These are phyloP conservation scores for Scelioninae gen. 2 DNA, from an alignment of 2,888 invertebrate species.

Conservation along the genomic window DNA sequence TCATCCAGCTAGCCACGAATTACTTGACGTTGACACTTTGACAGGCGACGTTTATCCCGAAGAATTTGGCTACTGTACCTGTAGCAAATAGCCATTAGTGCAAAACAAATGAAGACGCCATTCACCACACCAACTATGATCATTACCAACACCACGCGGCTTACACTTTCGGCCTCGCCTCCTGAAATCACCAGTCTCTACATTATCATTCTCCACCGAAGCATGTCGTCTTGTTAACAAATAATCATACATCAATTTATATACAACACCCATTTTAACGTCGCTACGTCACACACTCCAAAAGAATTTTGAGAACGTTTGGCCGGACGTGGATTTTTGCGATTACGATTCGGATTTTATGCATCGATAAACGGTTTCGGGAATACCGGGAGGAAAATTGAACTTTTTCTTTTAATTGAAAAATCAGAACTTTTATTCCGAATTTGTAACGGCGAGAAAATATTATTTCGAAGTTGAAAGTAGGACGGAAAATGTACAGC, in stretches of 20 bases:
- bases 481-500: no score
- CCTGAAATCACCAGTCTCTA: constrained; percentile 77
- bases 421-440: no score
- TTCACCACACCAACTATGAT: constrained; percentile 94
- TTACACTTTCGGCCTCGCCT: constrained; percentile 88
- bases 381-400: no score
- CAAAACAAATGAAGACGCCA: constrained; percentile 96
- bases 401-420: no score
- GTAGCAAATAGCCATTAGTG: constrained; percentile 96
- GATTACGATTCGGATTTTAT: no score
- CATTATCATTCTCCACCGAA: constrained; percentile 18
- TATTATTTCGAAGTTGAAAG: no score
- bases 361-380: no score
- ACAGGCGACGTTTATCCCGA: constrained; percentile 67
- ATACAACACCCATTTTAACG: neutral
- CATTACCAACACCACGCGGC: constrained; percentile 93
- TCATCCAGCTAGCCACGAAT: constrained; percentile 73
- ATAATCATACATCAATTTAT: neutral
- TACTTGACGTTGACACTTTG: constrained; percentile 67
- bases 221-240: neutral
- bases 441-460: no score
- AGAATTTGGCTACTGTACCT: constrained; percentile 80
- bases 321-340: neutral
- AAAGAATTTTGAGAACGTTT: constrained; percentile 40
- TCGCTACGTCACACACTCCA: neutral